A percentile compares a stretch with the other conserved stretches of the same genome.
These are phyloP conservation scores for Trissonchulus latispiculum DNA, from an alignment of 2,888 invertebrate species.

Conservation along the genomic window DNA sequence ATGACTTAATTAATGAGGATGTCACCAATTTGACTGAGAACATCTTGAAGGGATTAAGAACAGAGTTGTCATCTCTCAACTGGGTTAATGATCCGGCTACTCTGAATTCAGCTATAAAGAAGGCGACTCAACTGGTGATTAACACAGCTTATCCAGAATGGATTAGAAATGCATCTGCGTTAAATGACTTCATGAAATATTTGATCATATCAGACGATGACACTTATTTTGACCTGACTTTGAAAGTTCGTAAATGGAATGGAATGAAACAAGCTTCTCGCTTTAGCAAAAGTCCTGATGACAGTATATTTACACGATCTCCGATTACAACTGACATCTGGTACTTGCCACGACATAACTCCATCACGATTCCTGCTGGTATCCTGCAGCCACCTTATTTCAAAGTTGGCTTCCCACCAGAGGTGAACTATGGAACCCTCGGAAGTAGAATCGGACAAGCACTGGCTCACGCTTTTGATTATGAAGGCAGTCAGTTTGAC, in stretches of 20 bases:
- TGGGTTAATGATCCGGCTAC: neutral
- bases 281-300: no score
- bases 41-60: no score
- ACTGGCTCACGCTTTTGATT: slow-evolving; percentile 26
- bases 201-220: neutral
- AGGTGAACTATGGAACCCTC: slow-evolving; percentile 24
- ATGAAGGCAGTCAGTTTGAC: slow-evolving; percentile 23
- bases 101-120: neutral
- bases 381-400: slow-evolving; percentile 28
- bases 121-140: neutral
- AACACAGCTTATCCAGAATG: neutral
- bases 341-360: no score
- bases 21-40: neutral
- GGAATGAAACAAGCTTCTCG: no score
- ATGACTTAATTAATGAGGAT: neutral
- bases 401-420: slow-evolving; percentile 20
- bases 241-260: neutral
- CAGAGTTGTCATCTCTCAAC: no score
- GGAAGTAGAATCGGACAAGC: slow-evolving; percentile 22
- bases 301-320: no score
- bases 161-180: neutral
- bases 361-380: slow-evolving; percentile 38
- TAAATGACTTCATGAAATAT: neutral
- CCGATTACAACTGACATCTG: no score
- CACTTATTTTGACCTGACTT: neutral